Evolutionary conservation across 2,113 vertebrate species (phyloP).

Genomic region (Dromas ardeola): DNA sequence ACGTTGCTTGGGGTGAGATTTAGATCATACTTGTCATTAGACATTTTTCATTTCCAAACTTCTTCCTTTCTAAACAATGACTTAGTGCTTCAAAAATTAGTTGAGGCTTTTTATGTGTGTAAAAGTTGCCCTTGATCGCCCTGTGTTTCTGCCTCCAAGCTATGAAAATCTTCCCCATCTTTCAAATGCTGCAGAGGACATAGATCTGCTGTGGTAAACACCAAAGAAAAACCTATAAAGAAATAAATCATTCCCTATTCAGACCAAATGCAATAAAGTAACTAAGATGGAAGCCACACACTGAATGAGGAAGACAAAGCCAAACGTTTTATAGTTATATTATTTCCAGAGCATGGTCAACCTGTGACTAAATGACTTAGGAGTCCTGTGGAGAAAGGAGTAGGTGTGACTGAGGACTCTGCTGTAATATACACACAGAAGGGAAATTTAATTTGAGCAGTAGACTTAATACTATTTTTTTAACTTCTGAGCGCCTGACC

Average conservation of each 20-base stretch:
- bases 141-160: constrained; percentile 15
- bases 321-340: neutral
- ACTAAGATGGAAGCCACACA: neutral
- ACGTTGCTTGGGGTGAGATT: constrained; percentile 47
- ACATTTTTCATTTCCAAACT: constrained; percentile 41
- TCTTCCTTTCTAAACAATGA: constrained; percentile 35
- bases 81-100: constrained; percentile 10
- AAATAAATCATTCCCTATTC: neutral
- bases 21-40: constrained; percentile 39
- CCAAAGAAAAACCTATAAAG: neutral
- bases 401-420: neutral
- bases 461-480: neutral
- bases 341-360: neutral
- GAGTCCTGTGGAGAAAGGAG: neutral
- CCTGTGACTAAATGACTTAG: neutral
- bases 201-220: neutral
- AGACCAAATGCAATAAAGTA: neutral
- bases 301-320: neutral
- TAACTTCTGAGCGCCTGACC: neutral
- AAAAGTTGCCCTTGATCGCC: neutral
- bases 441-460: neutral
- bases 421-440: neutral
- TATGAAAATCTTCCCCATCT: neutral
- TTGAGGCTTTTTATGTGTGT: neutral
- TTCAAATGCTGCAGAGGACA: neutral